Base-by-base conservation (phyloP, 2,113 vertebrate species). In the Pitta sordida region DNA sequence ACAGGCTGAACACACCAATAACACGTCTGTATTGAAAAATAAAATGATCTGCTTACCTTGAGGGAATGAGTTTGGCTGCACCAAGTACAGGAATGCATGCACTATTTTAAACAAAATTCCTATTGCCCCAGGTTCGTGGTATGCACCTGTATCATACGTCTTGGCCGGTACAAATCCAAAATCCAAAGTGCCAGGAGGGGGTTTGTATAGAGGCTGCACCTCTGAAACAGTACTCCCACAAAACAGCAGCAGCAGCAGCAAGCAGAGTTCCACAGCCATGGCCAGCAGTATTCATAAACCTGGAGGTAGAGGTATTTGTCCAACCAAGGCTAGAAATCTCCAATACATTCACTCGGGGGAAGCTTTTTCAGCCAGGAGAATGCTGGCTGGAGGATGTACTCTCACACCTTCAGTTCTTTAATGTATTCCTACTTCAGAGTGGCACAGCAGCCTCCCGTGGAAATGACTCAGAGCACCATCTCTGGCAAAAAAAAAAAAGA, bases 61-160 rank as follows among this genome's bases (percentile, higher is more conserved):
- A 12, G 99, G 99, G 55, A 99, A 99, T 30, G 96, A 94, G 89
- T 98, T 98, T 56, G 99, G 99, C 79, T 99, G 99, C 52, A 99
- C 98, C 65, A 98, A 96, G 14, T 96, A 96, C 48, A 99, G 98
- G 52, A 99, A 99, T 3, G 96, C 77, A 34, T 98, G 98, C 76
- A 99, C 99, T 96, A 99, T 90, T 74, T 97, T 97, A 97, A 99
- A 99, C 73, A 99, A 97, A 92, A 98, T 96, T 77, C 98, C 98
- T n/a, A 99, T 98, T 52, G 98, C 94, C 59, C 99, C 99, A 4
- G 98, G 98, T 79, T 98, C 97, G 56, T 98, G 97, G 81, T 98
- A 97, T 62, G 97, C 98, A 59, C 97, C 86, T 9, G 99, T 99
- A 90, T 99, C 98, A 85, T 99, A 99, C 41, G 97, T 97, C 90